Conservation (phyloP, 2,888 invertebrate species). For the Nephrocerus scutellatus region DNA sequence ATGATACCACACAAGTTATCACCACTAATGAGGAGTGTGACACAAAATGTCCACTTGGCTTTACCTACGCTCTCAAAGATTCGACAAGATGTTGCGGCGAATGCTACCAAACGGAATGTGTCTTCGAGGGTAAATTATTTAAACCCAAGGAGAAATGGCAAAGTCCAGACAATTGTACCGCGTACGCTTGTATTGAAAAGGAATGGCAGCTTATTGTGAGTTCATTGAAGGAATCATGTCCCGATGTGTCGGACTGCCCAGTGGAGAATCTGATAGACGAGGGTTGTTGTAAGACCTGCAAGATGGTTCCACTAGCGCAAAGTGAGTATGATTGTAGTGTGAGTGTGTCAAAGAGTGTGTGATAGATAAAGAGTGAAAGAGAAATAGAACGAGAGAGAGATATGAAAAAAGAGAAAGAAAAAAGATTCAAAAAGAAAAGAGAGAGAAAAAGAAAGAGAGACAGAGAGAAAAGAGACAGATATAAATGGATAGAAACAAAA, state of each 20-base stretch:
- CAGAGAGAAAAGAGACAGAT: no score
- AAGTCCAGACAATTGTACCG: slow-evolving; percentile 60
- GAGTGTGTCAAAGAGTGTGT: no score
- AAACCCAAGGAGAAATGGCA: slow-evolving; percentile 55
- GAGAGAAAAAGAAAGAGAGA: no score
- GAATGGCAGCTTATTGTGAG: slow-evolving; percentile 52
- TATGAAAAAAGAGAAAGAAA: no score
- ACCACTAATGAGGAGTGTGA: slow-evolving; percentile 35
- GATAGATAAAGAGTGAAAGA: no score
- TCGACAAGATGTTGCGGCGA: slow-evolving; percentile 56
- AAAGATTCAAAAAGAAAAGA: no score
- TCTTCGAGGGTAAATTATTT: slow-evolving; percentile 50
- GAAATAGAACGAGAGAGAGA: slow-evolving; percentile 33
- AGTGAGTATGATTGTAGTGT: slow-evolving; percentile 41
- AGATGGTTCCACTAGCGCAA: slow-evolving; percentile 48
- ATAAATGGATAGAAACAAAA: no score
- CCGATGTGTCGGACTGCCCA: slow-evolving; percentile 57
- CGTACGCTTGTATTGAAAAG: slow-evolving; percentile 50
- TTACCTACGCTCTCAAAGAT: slow-evolving; percentile 48
- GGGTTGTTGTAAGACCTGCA: slow-evolving; percentile 65
- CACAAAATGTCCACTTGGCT: slow-evolving; percentile 50
- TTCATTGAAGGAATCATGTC: slow-evolving; percentile 54
- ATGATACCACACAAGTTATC: slow-evolving; percentile 32
- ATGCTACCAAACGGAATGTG: slow-evolving; percentile 56
- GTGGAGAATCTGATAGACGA: slow-evolving; percentile 50